Evolutionary conservation across 2,113 vertebrate genomes (phyloP).

Genomic region (Lethenteron camtschaticum): DNA sequence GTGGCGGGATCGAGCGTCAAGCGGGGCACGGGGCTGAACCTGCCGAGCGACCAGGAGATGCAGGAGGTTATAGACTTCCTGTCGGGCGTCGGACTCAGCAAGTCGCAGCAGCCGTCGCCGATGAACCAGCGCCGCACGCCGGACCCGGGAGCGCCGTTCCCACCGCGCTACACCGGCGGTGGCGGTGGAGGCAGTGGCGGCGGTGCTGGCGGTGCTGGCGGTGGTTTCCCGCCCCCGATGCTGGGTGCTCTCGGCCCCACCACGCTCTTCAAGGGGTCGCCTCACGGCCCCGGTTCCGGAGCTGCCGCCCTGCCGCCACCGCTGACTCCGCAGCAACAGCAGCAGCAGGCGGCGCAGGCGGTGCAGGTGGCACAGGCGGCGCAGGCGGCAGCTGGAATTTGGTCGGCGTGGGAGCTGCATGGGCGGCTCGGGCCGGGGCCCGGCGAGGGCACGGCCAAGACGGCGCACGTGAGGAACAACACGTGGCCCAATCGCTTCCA

Average conservation of each 20-base stretch:
- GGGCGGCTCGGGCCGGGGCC: no score
- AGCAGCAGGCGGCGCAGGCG: conserved; percentile 19
- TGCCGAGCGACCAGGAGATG: conserved; percentile 97
- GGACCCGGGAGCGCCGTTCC: no score
- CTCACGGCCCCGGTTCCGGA: no score
- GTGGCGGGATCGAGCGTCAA: no score
- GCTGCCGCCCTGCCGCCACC: conserved; percentile 4
- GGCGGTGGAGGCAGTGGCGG: conserved; percentile 50
- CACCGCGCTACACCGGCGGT: conserved; percentile 49
- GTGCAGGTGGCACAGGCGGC: conserved; percentile 23
- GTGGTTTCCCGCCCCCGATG: conserved; percentile 17
- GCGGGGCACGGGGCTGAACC: conserved; percentile 23
- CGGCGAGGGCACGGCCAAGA: no score
- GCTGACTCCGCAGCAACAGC: not conserved
- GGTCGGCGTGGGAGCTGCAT: no score
- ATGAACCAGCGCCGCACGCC: conserved; percentile 51
- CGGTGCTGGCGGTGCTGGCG: conserved; percentile 25
- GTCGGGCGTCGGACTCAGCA: conserved; percentile 94
- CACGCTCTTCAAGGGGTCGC: no score
- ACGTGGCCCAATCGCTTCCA: conserved; percentile 97
- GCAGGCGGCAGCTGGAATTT: conserved; percentile 9
- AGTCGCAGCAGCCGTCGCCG: conserved; percentile 81
- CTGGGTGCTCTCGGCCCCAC: no score
- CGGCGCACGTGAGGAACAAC: conserved; percentile 51
- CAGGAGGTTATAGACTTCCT: conserved; percentile 98